Evolutionary conservation across 2,888 invertebrate species (phyloP).

Genomic region (Aproaerema taeniolella): DNA sequence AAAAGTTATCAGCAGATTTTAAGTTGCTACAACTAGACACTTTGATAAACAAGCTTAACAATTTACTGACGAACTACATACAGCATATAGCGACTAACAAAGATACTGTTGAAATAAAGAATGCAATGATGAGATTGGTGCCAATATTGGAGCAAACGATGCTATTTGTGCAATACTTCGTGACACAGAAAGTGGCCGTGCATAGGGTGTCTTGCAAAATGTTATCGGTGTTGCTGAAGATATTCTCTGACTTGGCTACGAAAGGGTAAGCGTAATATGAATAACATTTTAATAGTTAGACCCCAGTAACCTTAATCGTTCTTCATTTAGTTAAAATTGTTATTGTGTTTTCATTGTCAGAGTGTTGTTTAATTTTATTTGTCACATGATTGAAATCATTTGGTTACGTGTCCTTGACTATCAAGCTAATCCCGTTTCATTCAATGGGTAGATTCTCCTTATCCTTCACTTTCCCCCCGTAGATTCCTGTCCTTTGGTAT

Average conservation of each 20-base stretch:
- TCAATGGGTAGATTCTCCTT: too few relatives aligned
- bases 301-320: not conserved
- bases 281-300: too few relatives aligned
- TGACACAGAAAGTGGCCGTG: conserved; percentile 86
- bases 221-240: conserved; percentile 86
- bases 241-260: conserved; percentile 89
- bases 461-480: too few relatives aligned
- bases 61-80: conserved; percentile 56
- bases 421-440: too few relatives aligned
- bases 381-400: too few relatives aligned
- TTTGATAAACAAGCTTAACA: conserved; percentile 54
- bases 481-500: too few relatives aligned
- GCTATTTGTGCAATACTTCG: conserved; percentile 85
- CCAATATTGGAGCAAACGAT: conserved; percentile 89
- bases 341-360: too few relatives aligned
- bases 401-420: too few relatives aligned
- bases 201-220: conserved; percentile 90
- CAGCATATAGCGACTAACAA: conserved; percentile 46
- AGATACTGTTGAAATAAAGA: conserved; percentile 37
- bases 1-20: conserved; percentile 79
- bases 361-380: too few relatives aligned
- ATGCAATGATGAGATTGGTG: conserved; percentile 62
- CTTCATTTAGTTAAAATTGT: not conserved
- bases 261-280: conserved; percentile 77
- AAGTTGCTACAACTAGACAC: conserved; percentile 74